These are phyloP conservation scores for Struthio camelus DNA, from an alignment of 2,113 vertebrate species.

Conservation along the genomic window DNA sequence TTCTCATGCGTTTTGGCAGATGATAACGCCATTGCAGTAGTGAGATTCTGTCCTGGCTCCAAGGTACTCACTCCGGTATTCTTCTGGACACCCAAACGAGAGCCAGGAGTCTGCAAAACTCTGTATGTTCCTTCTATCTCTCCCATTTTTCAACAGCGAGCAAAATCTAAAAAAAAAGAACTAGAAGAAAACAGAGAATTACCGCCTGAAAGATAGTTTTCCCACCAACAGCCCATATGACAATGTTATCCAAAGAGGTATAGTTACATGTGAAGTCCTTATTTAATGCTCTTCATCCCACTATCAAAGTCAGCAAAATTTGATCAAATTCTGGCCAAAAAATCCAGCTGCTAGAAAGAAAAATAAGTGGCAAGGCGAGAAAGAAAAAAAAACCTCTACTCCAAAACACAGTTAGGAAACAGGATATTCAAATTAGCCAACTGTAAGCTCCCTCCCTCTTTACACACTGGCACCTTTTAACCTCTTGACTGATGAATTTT, in stretches of 20 bases:
- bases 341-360: neutral
- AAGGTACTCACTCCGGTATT: slow-evolving; percentile 86
- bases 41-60: slow-evolving; percentile 85
- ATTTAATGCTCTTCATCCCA: neutral
- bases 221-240: rapidly evolving
- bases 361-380: neutral
- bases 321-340: neutral
- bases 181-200: neutral
- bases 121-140: slow-evolving; percentile 93
- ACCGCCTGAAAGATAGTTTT: neutral
- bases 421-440: neutral
- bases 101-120: slow-evolving; percentile 86
- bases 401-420: neutral
- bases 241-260: neutral
- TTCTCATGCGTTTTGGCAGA: slow-evolving; percentile 58
- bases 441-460: neutral
- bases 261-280: neutral
- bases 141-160: slow-evolving; percentile 82
- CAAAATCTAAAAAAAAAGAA: neutral
- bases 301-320: neutral
- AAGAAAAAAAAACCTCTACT: neutral
- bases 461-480: neutral
- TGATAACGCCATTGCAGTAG: slow-evolving; percentile 41
- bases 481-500: neutral
- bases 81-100: slow-evolving; percentile 84